A percentile compares a stretch with the other conserved stretches of the same genome.
These are phyloP conservation scores for Ochotona princeps DNA, from an alignment of 2,113 vertebrate species.

Conservation along the genomic window DNA sequence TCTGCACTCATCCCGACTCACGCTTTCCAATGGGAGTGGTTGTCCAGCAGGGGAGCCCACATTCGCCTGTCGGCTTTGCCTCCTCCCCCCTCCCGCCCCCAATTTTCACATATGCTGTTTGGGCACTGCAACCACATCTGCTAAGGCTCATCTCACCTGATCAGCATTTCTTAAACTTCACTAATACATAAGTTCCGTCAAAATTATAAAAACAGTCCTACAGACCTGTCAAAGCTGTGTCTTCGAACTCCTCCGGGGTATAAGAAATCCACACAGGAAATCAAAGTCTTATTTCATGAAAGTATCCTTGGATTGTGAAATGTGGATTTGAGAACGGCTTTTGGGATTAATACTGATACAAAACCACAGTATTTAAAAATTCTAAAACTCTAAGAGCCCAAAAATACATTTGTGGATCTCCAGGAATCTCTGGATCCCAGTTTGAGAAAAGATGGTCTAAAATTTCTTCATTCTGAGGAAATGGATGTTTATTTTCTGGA, in stretches of 20 bases:
- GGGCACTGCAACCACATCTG: too few species aligned
- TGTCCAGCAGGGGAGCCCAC: too few species aligned
- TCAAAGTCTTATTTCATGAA: not conserved
- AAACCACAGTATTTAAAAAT: not conserved
- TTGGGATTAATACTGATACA: not conserved
- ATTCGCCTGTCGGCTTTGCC: too few species aligned
- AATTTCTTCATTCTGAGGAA: conserved; percentile 15
- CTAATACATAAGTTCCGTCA: not conserved
- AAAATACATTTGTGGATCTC: not conserved
- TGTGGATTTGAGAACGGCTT: conserved; percentile 16
- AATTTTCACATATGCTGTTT: too few species aligned
- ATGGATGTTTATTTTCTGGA: conserved; percentile 4
- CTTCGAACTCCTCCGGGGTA: not conserved
- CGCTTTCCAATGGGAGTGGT: too few species aligned
- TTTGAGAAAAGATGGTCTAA: conserved; percentile 1
- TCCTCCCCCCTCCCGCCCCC: too few species aligned
- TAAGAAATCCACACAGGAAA: not conserved
- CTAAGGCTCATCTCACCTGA: not conserved
- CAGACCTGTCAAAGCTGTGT: conserved; percentile 13
- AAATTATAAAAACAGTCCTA: not conserved
- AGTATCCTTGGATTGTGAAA: conserved; percentile 37
- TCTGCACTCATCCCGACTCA: too few species aligned
- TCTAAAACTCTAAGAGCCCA: not conserved
- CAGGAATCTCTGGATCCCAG: not conserved
- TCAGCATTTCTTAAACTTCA: conserved; percentile 5